These are phyloP conservation scores for Mystacornis crossleyi DNA, from an alignment of 2,113 vertebrate genomes.

Conservation along the genomic window DNA sequence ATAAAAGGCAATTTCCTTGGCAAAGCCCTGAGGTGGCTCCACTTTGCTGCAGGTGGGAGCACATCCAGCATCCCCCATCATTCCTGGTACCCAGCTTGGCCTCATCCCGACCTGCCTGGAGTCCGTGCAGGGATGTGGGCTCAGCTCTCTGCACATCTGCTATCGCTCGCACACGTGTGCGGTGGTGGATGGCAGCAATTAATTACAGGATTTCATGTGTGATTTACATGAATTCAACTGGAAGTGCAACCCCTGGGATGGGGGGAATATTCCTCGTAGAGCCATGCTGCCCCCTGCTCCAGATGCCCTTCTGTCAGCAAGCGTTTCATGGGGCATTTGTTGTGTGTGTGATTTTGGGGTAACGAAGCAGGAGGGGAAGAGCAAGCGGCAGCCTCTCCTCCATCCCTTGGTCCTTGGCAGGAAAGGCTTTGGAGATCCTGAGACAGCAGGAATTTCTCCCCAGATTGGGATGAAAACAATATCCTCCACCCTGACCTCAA, in stretches of 20 bases:
- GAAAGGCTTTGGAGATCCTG: not conserved
- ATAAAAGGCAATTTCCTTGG: not conserved
- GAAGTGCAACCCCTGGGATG: not conserved
- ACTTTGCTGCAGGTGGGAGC: not conserved
- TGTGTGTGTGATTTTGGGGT: not conserved
- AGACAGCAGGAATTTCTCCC: fast-evolving
- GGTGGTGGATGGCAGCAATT: not conserved
- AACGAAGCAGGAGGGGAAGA: not conserved
- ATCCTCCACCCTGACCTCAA: not conserved
- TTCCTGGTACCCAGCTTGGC: not conserved
- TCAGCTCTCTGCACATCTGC: not conserved
- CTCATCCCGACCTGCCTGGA: not conserved
- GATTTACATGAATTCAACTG: not conserved
- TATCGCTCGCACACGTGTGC: fast-evolving
- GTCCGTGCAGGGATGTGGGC: not conserved
- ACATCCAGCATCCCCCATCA: not conserved
- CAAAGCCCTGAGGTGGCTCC: not conserved
- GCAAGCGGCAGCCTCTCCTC: not conserved
- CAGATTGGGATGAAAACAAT: fast-evolving
- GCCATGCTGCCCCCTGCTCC: not conserved
- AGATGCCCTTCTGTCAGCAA: not conserved
- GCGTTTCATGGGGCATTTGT: not conserved
- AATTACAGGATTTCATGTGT: not conserved
- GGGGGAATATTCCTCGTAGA: not conserved
- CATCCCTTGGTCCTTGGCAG: not conserved